Conservation (phyloP, 1,140 invertebrate species). For the Scylla paramamosain region DNA sequence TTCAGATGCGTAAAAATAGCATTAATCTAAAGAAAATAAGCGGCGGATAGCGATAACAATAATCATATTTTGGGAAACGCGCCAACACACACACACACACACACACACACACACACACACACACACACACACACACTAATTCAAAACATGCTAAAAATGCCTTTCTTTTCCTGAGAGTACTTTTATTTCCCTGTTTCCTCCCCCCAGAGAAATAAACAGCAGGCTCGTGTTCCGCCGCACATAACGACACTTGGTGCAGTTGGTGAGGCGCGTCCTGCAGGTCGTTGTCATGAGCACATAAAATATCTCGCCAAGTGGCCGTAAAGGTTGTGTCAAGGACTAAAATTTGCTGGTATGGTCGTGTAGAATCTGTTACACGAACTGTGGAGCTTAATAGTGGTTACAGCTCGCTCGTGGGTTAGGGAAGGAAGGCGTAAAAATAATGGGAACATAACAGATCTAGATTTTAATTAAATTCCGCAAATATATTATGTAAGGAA, state of each 20-base stretch:
- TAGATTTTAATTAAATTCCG: not conserved
- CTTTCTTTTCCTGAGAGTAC: not conserved
- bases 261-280: not conserved
- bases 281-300: not conserved
- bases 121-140: not conserved
- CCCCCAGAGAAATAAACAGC: not conserved
- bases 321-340: not conserved
- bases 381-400: not conserved
- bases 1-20: too few species aligned
- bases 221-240: not conserved
- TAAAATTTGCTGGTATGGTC: not conserved
- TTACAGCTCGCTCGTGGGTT: not conserved
- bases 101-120: not conserved
- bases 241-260: not conserved
- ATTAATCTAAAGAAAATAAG: too few species aligned
- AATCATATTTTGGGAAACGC: too few species aligned
- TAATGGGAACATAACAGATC: not conserved
- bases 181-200: not conserved
- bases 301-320: not conserved
- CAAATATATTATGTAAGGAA: constrained; percentile 4
- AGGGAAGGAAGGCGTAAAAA: not conserved
- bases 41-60: too few species aligned
- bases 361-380: not conserved
- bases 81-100: not conserved
- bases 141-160: not conserved